phyloP scores from a whole-genome alignment of 2,797 vertebrate genomes.

The Sebastes baramenuke region DNA sequence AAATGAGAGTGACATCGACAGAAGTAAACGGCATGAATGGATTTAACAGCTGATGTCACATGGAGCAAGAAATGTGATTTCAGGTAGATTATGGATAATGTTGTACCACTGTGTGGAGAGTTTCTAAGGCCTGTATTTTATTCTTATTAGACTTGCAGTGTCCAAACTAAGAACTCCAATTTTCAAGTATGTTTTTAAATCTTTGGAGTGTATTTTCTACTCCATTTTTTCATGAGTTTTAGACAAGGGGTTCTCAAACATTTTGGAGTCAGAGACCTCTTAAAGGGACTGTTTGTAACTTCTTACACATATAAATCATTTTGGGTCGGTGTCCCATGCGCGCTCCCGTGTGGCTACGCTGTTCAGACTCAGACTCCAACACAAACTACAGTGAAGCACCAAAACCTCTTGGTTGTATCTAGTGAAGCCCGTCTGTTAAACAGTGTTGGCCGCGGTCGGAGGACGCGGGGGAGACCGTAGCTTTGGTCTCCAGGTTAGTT shows the following conservation, averaged over 20 bases:
- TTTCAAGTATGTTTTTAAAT: slow-evolving; percentile 12
- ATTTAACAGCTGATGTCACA: not conserved
- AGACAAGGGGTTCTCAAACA: not conserved
- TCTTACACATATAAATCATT: no score
- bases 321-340: no score
- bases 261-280: no score
- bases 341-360: no score
- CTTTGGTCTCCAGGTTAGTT: not conserved
- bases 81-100: not conserved
- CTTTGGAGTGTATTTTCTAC: not conserved
- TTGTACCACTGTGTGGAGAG: not conserved
- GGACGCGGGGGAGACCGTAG: no score
- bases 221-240: not conserved
- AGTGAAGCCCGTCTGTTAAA: no score
- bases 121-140: not conserved
- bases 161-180: not conserved
- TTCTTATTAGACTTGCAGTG: not conserved
- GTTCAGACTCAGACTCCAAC: no score
- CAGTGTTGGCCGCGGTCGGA: no score
- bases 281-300: no score
- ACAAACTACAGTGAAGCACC: no score
- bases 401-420: no score
- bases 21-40: not conserved
- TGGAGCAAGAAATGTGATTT: not conserved
- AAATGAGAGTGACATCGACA: not conserved